These are phyloP conservation scores for Thrips palmi DNA, from an alignment of 1,140 invertebrate species.

Conservation along the genomic window DNA sequence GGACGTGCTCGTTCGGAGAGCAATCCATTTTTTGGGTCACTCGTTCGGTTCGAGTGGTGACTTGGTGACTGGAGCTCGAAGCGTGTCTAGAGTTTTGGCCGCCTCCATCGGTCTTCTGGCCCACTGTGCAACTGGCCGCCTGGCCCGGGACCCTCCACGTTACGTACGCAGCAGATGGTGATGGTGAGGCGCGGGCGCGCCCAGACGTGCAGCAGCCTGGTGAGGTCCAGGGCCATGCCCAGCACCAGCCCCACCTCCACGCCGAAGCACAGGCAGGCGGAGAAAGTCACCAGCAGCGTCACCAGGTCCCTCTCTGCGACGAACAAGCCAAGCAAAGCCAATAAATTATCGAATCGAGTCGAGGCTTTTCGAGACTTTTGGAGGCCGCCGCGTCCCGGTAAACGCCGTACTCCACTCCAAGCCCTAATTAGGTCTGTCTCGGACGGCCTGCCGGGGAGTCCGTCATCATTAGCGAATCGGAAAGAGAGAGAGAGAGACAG, in stretches of 20 bases:
- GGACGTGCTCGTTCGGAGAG: background rate
- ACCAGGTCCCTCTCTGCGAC: slow-evolving; percentile 39
- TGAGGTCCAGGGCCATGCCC: slow-evolving; percentile 36
- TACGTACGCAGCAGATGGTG: slow-evolving; percentile 23
- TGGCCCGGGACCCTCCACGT: too few species aligned
- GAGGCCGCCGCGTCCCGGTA: too few species aligned
- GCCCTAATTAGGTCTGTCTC: too few species aligned
- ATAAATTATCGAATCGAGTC: too few species aligned
- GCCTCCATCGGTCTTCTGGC: background rate
- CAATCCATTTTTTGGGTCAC: background rate
- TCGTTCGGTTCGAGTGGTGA: background rate
- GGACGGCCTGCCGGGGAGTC: too few species aligned
- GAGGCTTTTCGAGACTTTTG: too few species aligned
- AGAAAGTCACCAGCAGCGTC: slow-evolving; percentile 35
- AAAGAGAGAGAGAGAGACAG: too few species aligned
- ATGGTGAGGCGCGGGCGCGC: slow-evolving; percentile 25
- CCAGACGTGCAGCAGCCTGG: slow-evolving; percentile 36
- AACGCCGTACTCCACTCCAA: too few species aligned
- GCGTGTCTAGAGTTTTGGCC: background rate
- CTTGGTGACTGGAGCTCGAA: background rate
- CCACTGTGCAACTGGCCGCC: slow-evolving; percentile 1
- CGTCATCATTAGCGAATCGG: too few species aligned
- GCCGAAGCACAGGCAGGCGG: slow-evolving; percentile 32
- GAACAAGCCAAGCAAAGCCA: too few species aligned
- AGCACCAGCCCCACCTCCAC: slow-evolving; percentile 48